Percentiles rank a stretch among this genome's conserved stretches.
Evolutionary conservation across 2,113 vertebrate species (phyloP).

Genomic region (Actenoides lindsayi): DNA sequence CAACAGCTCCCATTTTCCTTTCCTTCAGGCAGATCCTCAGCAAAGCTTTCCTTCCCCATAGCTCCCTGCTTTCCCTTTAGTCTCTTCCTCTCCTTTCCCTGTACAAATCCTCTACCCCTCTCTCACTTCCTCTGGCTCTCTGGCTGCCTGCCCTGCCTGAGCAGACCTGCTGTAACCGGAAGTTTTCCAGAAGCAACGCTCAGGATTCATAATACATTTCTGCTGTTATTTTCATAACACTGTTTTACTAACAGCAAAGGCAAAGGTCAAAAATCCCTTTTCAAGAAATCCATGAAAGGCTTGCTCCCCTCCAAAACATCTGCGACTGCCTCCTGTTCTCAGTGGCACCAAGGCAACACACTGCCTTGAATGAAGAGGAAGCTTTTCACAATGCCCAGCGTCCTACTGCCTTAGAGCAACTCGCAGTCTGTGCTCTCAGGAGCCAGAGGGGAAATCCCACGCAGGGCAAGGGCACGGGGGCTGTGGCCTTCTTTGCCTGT

Average conservation of each 20-base stretch:
- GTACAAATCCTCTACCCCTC: not conserved
- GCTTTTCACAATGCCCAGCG: slow-evolving; percentile 15
- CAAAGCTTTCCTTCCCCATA: not conserved
- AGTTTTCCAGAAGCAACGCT: not conserved
- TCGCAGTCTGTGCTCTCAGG: not conserved
- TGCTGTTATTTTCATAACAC: slow-evolving; percentile 9
- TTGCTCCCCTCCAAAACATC: slow-evolving; percentile 1
- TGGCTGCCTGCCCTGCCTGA: not conserved
- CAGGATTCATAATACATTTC: not conserved
- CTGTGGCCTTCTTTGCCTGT: slow-evolving; percentile 36
- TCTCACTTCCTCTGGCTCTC: not conserved
- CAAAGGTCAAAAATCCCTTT: not conserved
- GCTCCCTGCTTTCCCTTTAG: not conserved
- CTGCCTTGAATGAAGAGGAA: not conserved
- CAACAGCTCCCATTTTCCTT: not conserved
- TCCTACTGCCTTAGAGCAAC: slow-evolving; percentile 24
- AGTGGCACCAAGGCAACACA: not conserved
- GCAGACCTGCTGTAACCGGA: not conserved
- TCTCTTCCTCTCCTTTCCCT: not conserved
- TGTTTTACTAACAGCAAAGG: not conserved
- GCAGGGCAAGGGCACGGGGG: not conserved
- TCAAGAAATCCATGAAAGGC: not conserved
- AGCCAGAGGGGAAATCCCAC: slow-evolving; percentile 35
- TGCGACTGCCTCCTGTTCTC: slow-evolving; percentile 3
- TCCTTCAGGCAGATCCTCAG: not conserved